phyloP scores from a whole-genome alignment of 2,797 vertebrate species.

The Macropus fuliginosus region DNA sequence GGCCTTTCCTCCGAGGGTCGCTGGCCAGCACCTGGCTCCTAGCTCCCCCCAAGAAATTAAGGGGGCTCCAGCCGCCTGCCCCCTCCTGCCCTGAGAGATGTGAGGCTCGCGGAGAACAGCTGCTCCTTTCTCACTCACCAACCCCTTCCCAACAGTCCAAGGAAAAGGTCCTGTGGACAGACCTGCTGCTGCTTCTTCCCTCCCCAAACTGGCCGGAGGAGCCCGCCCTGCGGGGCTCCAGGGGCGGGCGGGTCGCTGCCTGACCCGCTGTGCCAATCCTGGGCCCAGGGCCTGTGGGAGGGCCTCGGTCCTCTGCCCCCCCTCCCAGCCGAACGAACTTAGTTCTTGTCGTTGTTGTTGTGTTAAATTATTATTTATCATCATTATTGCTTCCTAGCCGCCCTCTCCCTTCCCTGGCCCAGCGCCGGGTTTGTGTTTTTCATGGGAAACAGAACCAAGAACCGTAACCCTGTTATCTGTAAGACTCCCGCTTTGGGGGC shows the following conservation, averaged over 20 bases:
- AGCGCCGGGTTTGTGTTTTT: not conserved
- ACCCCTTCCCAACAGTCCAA: not conserved
- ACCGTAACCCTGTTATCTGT: not conserved
- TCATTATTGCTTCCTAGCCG: not conserved
- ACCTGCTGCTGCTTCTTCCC: not conserved
- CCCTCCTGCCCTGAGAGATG: not conserved
- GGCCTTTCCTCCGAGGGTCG: not conserved
- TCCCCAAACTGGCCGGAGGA: not conserved
- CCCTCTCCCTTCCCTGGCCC: not conserved
- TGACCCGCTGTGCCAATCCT: not conserved
- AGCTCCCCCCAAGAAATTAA: not conserved
- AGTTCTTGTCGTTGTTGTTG: not conserved
- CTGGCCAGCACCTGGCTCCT: not conserved
- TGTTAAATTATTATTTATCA: slow-evolving; percentile 23
- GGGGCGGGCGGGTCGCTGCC: not conserved
- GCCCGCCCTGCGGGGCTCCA: not conserved
- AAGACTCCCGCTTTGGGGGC: not conserved
- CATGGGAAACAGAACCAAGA: not conserved
- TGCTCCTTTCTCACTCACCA: not conserved
- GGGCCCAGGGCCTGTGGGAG: not conserved
- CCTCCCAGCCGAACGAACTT: not conserved
- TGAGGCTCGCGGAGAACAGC: not conserved
- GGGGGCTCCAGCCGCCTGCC: not conserved
- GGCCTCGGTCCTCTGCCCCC: not conserved
- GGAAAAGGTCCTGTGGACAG: not conserved